phyloP scores from a whole-genome alignment of 2,888 invertebrate genomes.

The Mylabris sibirica region DNA sequence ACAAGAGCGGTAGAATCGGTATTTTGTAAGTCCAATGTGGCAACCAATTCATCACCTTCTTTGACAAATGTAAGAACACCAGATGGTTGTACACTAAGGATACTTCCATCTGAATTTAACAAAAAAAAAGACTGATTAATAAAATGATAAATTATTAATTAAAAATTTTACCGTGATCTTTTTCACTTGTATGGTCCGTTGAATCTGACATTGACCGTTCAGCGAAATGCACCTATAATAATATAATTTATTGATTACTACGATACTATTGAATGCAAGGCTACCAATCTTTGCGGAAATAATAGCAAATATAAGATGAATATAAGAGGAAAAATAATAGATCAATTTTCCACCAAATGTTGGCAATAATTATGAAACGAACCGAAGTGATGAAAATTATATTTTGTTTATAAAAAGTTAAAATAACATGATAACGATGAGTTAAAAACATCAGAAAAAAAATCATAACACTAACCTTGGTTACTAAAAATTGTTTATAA shows the following conservation, averaged over 20 bases:
- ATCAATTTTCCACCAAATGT: conserved; percentile 3
- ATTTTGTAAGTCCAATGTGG: conserved; percentile 75
- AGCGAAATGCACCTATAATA: conserved; percentile 71
- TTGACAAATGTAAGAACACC: conserved; percentile 75
- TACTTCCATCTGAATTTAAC: conserved; percentile 61
- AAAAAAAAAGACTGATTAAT: not conserved
- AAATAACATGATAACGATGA: not conserved
- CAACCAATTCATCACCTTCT: conserved; percentile 72
- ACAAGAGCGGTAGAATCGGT: conserved; percentile 64
- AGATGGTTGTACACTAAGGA: conserved; percentile 71
- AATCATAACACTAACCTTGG: not conserved
- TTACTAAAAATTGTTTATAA: not conserved
- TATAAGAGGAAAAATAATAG: not conserved
- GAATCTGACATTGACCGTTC: conserved; percentile 66
- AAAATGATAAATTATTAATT: not conserved
- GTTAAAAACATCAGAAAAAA: not conserved
- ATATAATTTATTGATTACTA: conserved; percentile 53
- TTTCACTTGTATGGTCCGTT: conserved; percentile 48
- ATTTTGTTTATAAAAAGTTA: not conserved
- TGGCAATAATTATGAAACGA: conserved; percentile 12
- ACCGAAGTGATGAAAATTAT: not conserved
- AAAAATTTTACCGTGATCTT: conserved; percentile 45
- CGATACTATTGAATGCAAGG: not conserved
- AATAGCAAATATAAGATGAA: not conserved
- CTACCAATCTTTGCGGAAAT: not conserved